Evolutionary conservation across 2,113 vertebrate genomes (phyloP), one percentile per base, ranked within the genome.

Genomic region (Anas platyrhynchos): DNA sequence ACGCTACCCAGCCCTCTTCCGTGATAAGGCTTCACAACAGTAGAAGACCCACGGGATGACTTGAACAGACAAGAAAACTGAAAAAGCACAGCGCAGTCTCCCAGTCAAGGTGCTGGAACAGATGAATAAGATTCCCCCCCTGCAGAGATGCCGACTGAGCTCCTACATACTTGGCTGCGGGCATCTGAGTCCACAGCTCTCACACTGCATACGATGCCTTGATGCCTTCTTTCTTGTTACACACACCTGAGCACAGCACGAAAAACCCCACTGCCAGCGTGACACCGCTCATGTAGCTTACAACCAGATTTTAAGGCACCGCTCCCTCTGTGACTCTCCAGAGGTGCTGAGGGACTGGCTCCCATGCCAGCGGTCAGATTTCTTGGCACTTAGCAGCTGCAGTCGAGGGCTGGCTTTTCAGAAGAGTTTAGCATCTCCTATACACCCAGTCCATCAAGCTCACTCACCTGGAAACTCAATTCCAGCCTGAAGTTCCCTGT

Each of bases 31-130:
- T 86, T 23, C n/a, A 0, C 20, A 46, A 44, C 20, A 3, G 18
- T 0, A 68, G 41, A 34, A 76, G 76, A 61, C 26, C 74, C 71
- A 23, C 0, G n/a, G 38, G 56, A 3, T 8, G 14, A 13, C 5
- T 44, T 9, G 25, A 15, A 34, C 1, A 44, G 59, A 66, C n/a
- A 2, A n/a, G 16, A 27, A 67, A 34, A 34, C 15, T 34, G 29
- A 36, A n/a, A 50, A 12, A 9, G 2, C 7, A 16, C 2, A 20
- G 13, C 1, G 0, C 13, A 6, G 8, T 14, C 32, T 59, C 26
- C 26, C 16, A 27, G 31, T 16, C 21, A 48, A 31, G 22, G 31
- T 1, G 6, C 27, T 48, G 41, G 65, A 54, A 21, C 6, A 63
- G 86, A 71, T 41, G 62, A 41, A 1, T 0, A 3, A 1, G 31